Percentiles rank a stretch among this genome's conserved stretches.
Evolutionary conservation across 2,888 invertebrate species (phyloP).

Genomic region (Patella depressa): DNA sequence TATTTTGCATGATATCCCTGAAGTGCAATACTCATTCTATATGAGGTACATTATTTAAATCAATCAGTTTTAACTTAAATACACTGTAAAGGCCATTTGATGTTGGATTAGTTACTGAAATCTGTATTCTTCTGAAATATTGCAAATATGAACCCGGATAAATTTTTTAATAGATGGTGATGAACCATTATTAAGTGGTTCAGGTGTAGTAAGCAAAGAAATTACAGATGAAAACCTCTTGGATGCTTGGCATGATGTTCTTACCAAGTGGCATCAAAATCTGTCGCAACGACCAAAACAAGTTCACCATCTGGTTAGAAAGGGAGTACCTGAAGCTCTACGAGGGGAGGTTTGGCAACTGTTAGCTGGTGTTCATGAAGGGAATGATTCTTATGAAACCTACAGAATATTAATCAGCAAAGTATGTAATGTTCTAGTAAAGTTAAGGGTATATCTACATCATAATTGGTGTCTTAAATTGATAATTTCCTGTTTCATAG

Average conservation of each 20-base stretch:
- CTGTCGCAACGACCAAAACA: slow-evolving; percentile 79
- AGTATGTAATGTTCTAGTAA: slow-evolving; percentile 73
- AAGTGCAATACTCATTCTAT: neutral
- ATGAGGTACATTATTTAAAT: neutral
- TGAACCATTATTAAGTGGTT: slow-evolving; percentile 96
- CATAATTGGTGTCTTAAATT: no score
- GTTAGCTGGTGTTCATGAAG: slow-evolving; percentile 87
- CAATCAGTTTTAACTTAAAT: no score
- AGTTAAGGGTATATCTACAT: no score
- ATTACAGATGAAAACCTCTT: slow-evolving; percentile 90
- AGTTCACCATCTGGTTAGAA: slow-evolving; percentile 65
- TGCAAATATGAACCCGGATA: no score
- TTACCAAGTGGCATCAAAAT: slow-evolving; percentile 70
- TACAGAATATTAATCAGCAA: slow-evolving; percentile 93
- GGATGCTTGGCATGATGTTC: slow-evolving; percentile 91
- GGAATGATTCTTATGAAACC: slow-evolving; percentile 82
- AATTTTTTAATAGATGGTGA: slow-evolving; percentile 70
- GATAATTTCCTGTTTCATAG: no score
- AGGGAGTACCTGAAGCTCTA: slow-evolving; percentile 94
- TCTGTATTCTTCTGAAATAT: no score
- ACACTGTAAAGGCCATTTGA: no score
- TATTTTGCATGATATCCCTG: no score
- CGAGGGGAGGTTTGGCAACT: slow-evolving; percentile 98
- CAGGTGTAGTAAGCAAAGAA: slow-evolving; percentile 96
- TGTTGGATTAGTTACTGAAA: no score